Percentiles rank a stretch among this genome's conserved stretches.
Evolutionary conservation across 2,888 invertebrate species (phyloP).

Genomic region (Melanostoma mellinum): DNA sequence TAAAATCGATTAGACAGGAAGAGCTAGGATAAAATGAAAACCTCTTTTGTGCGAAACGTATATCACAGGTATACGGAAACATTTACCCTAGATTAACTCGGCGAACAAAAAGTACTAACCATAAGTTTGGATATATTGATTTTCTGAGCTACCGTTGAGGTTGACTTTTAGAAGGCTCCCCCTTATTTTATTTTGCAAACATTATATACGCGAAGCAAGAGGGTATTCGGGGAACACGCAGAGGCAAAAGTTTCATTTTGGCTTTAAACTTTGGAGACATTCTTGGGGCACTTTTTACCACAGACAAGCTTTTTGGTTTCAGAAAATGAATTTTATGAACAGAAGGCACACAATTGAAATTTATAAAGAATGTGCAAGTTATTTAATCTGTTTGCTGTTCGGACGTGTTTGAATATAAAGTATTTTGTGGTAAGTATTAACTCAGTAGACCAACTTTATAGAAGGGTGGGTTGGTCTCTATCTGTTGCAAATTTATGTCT

Average conservation of each 20-base stretch:
- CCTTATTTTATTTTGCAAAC: constrained; percentile 5
- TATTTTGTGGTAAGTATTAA: constrained; percentile 8
- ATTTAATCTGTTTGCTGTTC: constrained; percentile 24
- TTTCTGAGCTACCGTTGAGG: no score
- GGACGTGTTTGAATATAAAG: constrained; percentile 4
- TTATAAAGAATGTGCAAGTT: constrained; percentile 20
- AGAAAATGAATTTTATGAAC: constrained; percentile 13
- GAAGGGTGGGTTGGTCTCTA: no score
- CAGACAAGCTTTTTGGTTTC: constrained; percentile 17
- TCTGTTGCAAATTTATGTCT: no score
- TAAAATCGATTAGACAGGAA: constrained; percentile 30
- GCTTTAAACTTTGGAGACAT: constrained; percentile 13
- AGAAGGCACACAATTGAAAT: constrained; percentile 6
- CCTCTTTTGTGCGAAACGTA: not conserved
- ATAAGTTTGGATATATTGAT: constrained; percentile 8
- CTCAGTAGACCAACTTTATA: no score
- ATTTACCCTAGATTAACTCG: constrained; percentile 14
- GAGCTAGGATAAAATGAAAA: not conserved
- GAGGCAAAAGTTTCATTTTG: constrained; percentile 8
- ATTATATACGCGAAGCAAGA: constrained; percentile 6
- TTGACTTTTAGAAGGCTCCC: not conserved
- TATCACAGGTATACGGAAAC: constrained; percentile 19
- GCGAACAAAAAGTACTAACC: constrained; percentile 1
- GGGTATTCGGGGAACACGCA: not conserved
- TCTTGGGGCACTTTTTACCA: constrained; percentile 4